Conservation (phyloP, 1,140 invertebrate species). For the Caenorhabditis inopinata region DNA sequence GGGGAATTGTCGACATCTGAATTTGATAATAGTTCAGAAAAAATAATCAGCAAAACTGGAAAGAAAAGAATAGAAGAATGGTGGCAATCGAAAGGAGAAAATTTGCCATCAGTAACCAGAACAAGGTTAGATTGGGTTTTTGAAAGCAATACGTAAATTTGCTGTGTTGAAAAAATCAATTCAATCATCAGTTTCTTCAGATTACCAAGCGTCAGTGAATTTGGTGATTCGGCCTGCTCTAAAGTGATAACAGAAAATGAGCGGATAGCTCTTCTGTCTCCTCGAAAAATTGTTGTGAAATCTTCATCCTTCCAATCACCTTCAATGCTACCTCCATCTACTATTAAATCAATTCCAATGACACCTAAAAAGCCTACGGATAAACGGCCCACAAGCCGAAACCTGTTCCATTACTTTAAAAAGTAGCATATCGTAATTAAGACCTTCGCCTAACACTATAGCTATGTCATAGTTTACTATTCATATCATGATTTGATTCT, state of each 20-base stretch:
- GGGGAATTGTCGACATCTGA: background rate
- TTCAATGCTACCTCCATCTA: background rate
- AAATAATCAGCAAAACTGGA: background rate
- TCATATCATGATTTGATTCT: too few relatives aligned
- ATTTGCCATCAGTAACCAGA: background rate
- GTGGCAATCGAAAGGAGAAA: conserved; percentile 3
- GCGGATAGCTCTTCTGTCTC: background rate
- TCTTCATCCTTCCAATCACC: background rate
- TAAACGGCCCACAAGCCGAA: background rate
- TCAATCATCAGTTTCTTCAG: background rate
- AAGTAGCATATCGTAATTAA: background rate
- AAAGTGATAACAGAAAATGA: background rate
- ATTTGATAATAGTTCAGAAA: background rate
- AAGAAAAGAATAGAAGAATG: background rate
- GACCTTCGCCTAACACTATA: background rate
- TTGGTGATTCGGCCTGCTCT: background rate
- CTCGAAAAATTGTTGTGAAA: background rate
- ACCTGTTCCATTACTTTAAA: conserved; percentile 15
- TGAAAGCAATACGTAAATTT: too few relatives aligned
- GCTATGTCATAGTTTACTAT: background rate
- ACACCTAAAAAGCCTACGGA: background rate
- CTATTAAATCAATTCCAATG: background rate
- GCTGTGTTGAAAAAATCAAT: too few relatives aligned
- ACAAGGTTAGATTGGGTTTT: background rate
- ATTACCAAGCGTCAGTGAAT: background rate